A percentile compares a stretch with the other conserved stretches of the same genome.
Conservation (phyloP, 2,113 vertebrate species). For the Dicerorhinus sumatrensis region DNA sequence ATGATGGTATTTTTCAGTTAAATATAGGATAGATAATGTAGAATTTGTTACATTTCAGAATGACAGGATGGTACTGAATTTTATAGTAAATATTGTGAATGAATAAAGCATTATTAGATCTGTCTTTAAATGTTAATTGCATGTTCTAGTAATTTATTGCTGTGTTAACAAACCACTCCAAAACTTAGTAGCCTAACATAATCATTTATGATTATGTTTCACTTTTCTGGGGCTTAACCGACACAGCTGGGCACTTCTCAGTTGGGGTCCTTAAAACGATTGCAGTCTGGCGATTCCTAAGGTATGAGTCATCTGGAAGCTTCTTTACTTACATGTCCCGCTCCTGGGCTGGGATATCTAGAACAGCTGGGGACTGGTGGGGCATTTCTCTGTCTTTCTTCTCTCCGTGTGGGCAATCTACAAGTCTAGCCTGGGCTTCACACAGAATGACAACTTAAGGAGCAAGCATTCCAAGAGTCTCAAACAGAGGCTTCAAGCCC, state of each 20-base stretch:
- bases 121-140: neutral
- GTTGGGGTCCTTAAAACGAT: neutral
- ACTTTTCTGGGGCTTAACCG: neutral
- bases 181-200: neutral
- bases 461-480: neutral
- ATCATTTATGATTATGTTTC: neutral
- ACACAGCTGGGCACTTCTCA: neutral
- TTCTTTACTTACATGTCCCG: neutral
- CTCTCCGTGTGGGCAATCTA: neutral
- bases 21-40: neutral
- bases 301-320: neutral
- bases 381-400: neutral
- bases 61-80: neutral
- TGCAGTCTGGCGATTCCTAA: neutral
- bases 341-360: neutral
- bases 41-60: slow-evolving; percentile 17
- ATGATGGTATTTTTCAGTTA: neutral
- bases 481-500: neutral
- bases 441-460: neutral
- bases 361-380: neutral
- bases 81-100: neutral
- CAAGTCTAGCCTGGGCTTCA: neutral
- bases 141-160: neutral
- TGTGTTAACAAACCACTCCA: neutral
- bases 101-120: neutral